A percentile compares a stretch with the other conserved stretches of the same genome.
Conservation (phyloP, 64 coral and sea anemone species). For the Catalaphyllia jardinei region DNA sequence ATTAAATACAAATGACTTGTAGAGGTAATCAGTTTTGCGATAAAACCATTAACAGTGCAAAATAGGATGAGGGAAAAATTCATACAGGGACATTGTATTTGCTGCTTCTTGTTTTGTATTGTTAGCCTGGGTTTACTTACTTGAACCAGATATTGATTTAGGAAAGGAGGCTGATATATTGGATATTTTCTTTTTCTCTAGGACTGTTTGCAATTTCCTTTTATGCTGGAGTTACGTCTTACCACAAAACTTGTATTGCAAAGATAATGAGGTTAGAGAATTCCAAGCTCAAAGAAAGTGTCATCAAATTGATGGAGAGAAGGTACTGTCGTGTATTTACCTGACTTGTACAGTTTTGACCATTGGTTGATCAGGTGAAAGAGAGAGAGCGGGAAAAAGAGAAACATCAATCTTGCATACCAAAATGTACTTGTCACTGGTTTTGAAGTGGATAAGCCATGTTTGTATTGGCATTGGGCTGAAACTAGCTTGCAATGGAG, state of each 20-base stretch:
- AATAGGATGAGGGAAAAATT: no score
- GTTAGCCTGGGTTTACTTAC: no score
- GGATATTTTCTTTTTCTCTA: background rate
- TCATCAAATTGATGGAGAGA: background rate
- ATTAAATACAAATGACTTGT: background rate
- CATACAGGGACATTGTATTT: no score
- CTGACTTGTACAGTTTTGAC: background rate
- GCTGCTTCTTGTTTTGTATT: no score
- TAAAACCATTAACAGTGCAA: no score
- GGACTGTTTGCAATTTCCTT: slow-evolving; percentile 50
- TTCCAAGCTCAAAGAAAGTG: slow-evolving; percentile 11
- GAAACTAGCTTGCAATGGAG: no score
- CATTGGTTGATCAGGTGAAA: background rate
- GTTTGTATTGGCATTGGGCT: no score
- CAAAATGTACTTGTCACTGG: no score
- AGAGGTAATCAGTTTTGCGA: background rate
- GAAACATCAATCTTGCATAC: background rate
- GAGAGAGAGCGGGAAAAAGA: background rate
- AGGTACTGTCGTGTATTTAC: background rate
- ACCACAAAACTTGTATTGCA: slow-evolving; percentile 46
- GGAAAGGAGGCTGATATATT: background rate
- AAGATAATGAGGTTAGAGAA: slow-evolving; percentile 64
- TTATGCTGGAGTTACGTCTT: slow-evolving; percentile 49
- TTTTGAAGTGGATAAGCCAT: no score
- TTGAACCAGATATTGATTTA: background rate